Percentiles rank a stretch among this genome's conserved stretches.
Conservation (phyloP, 2,113 vertebrate species). For the Myanophis thanlyinensis region DNA sequence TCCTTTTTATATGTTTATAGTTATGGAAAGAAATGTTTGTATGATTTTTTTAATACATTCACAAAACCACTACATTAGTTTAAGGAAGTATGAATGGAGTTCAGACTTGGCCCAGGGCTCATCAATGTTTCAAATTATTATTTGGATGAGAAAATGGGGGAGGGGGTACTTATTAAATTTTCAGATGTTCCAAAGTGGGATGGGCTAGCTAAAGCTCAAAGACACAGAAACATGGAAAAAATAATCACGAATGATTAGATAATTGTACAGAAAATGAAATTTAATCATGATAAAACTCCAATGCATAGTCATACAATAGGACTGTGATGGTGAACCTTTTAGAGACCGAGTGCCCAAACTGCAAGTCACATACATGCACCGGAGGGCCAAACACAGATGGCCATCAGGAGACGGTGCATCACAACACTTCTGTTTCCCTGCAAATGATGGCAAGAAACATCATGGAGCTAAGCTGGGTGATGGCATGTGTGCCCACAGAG, state of each 20-base stretch:
- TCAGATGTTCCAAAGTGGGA: not conserved
- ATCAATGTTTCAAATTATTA: not conserved
- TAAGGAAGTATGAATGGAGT: not conserved
- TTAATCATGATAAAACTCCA: not conserved
- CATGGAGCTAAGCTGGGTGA: no score
- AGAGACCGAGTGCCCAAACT: no score
- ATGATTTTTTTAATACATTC: not conserved
- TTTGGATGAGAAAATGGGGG: not conserved
- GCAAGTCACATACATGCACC: no score
- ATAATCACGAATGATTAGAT: not conserved
- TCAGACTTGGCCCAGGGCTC: not conserved
- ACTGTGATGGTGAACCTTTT: no score
- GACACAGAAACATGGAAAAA: not conserved
- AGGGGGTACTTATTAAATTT: not conserved
- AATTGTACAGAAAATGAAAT: not conserved
- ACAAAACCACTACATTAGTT: not conserved
- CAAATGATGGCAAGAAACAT: no score
- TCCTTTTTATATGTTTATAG: not conserved
- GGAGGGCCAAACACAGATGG: no score
- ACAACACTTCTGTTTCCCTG: no score
- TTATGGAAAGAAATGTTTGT: not conserved
- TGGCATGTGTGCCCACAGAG: no score
- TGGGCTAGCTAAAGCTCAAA: not conserved
- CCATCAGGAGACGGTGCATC: no score
- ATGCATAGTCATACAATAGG: not conserved